Percentiles rank a stretch among this genome's conserved stretches.
Conservation (phyloP, 2,888 invertebrate species). For the Adineta ricciae region DNA sequence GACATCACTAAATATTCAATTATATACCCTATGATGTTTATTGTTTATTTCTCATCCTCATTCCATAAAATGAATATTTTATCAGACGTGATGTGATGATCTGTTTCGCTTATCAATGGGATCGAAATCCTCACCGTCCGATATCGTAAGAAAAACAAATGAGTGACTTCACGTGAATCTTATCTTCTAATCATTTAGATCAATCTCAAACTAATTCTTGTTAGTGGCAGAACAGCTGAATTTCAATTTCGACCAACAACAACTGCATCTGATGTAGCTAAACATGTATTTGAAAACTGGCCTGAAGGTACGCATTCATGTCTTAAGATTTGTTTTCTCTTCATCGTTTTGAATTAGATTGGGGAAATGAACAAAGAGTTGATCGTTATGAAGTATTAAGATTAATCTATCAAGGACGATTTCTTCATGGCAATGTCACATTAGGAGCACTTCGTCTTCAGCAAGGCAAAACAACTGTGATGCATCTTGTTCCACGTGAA, state of each 20-base stretch:
- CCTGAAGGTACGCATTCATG: slow-evolving; percentile 68
- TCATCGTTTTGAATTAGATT: slow-evolving; percentile 61
- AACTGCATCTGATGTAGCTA: slow-evolving; percentile 95
- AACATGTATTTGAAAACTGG: slow-evolving; percentile 98
- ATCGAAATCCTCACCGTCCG: neutral
- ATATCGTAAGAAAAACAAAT: neutral
- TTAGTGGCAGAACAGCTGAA: slow-evolving; percentile 97
- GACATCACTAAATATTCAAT: neutral
- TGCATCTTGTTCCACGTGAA: slow-evolving; percentile 98
- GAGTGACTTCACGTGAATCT: neutral
- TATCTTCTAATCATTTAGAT: slow-evolving; percentile 59
- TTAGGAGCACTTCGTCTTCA: slow-evolving; percentile 87
- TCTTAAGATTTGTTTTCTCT: neutral
- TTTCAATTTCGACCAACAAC: slow-evolving; percentile 82
- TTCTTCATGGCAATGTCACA: slow-evolving; percentile 97
- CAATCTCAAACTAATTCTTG: slow-evolving; percentile 90
- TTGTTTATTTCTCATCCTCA: neutral
- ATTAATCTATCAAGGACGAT: slow-evolving; percentile 97
- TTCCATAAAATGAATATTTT: neutral
- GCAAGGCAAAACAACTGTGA: slow-evolving; percentile 92
- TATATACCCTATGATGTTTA: neutral
- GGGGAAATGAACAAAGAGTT: slow-evolving; percentile 67
- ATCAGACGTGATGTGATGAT: neutral
- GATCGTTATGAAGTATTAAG: slow-evolving; percentile 74
- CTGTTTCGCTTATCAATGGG: neutral